Base-by-base conservation (phyloP, 2,888 invertebrate genomes). In the Cyclophora punctaria region DNA sequence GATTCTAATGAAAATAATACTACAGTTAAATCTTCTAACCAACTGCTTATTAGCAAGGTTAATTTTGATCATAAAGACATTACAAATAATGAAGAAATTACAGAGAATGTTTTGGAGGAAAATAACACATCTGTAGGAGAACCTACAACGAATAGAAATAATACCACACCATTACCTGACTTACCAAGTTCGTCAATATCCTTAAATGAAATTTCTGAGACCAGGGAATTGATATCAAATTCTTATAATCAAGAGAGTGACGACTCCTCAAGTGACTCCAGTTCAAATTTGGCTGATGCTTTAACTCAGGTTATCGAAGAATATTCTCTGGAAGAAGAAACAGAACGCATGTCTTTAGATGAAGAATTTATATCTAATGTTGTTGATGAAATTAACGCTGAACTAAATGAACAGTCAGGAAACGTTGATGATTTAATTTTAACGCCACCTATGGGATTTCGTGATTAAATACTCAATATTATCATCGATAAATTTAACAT, bases 271-370 rank as follows among this genome's bases (percentile, higher is more conserved):
- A 20, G 55, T 41, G 60, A 66, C 20, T 55, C 48, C 54, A 48
- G 52, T 62, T 71, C 71, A 4, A 77, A 80, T 57, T 67, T 77
- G 50, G 81, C 82, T 40, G 78, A 80, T 55, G 83, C 82, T 5
- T 49, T 73, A 35, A 88, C 88, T 7, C 86, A 86, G 73, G 60
- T 83, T 3, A 66, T 87, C 46, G 75, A 74, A 60, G 75, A 80
- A 56, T 71, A 58, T 58, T 68, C 69, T n/a, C 45, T 56, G 20
- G 59, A 64, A 47, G 63, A 65, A 48, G 48, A 56, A 50, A 59
- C 53, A 48, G 66, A 65, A 47, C 48, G 56, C 6, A 71, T 70
- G 56, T 78, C 78, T 2, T 47, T 69, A 40, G 81, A 83, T 48
- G 77, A 80, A 60, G 75, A 77, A 41, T 63, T 85, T 34, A 66